Base-by-base conservation (phyloP, 2,113 vertebrate genomes). In the Pachycephala philippinensis region DNA sequence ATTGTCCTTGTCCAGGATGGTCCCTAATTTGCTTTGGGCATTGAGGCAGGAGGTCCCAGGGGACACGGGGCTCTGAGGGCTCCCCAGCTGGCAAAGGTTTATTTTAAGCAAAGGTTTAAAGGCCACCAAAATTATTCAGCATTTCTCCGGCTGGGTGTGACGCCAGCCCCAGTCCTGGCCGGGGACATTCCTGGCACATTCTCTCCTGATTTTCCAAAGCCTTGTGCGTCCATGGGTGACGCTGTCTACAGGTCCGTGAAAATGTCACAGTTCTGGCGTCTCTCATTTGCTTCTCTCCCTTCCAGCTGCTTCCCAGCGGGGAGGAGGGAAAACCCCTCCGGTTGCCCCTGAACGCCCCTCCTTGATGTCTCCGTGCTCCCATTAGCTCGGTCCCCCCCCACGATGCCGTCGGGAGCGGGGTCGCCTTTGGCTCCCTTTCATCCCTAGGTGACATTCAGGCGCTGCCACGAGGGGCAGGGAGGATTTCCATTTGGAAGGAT, bases 401-500 rank as follows among this genome's bases (percentile, higher is more conserved):
- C 2, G 1, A 13, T 2, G 26, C 69, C 19, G 0, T 0, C 0
- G 6, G 90, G 31, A 39, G 4, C 1, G 1, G 26, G 3, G 61
- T 64, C 47, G 21, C 84, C 81, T 91, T 79, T 53, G 53, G 61
- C 66, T 90, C 52, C 37, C 72, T 90, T 94, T 95, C 90, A 91
- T 90, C 86, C 0, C 76, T 35, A 52, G 2, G 44, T 13, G 27
- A 60, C 86, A 83, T 91, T 93, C 91, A 68, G 11, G 8, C 4
- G 0, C 28, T 64, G 59, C 81, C 78, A 7, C 16, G 26, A 81
- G 91, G 72, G 86, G 75, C 86, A 95, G 90, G 77, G 44, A 80
- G 87, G 84, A 83, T 96, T 96, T 95, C 96, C 93, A 94, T 86
- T 95, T 54, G 56, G 90, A 95, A 92, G 91, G 74, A 49, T 15